Conservation (phyloP, 2,113 vertebrate genomes). For the Nibea albiflora region DNA sequence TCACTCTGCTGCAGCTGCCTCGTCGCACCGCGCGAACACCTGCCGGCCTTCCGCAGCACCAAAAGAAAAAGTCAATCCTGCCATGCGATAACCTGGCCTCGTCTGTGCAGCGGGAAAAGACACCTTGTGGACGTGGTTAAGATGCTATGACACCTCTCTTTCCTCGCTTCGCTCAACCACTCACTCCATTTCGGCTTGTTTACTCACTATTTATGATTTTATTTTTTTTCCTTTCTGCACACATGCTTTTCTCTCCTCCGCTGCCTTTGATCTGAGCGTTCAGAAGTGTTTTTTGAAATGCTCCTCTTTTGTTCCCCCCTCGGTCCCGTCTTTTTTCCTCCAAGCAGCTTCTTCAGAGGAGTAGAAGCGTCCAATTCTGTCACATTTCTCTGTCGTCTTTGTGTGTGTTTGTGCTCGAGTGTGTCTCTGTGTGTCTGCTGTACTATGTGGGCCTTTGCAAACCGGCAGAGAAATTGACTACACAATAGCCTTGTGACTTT, state of each 20-base stretch:
- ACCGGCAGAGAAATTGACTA: conserved; percentile 56
- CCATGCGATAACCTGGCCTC: conserved; percentile 50
- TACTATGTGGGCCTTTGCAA: conserved; percentile 63
- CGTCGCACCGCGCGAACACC: conserved; percentile 70
- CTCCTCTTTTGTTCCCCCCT: conserved; percentile 68
- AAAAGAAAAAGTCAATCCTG: conserved; percentile 55
- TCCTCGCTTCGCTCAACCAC: conserved; percentile 39
- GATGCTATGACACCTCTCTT: conserved; percentile 58
- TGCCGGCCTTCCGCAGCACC: conserved; percentile 69
- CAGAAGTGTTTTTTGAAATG: conserved; percentile 78
- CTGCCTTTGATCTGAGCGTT: conserved; percentile 77
- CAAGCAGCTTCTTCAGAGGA: conserved; percentile 66
- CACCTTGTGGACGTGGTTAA: conserved; percentile 61
- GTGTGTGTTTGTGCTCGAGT: conserved; percentile 61
- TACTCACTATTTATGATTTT: conserved; percentile 71
- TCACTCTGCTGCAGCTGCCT: conserved; percentile 77
- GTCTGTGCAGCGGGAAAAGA: conserved; percentile 29
- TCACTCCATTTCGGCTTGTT: conserved; percentile 65
- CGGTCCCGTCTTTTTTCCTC: conserved; percentile 62
- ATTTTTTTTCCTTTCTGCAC: conserved; percentile 44
- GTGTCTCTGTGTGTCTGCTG: conserved; percentile 50
- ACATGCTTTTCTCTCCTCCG: conserved; percentile 35
- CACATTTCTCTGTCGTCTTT: conserved; percentile 75
- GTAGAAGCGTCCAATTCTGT: conserved; percentile 78
- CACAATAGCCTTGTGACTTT: conserved; percentile 77